A percentile compares a stretch with the other conserved stretches of the same genome.
phyloP scores from a whole-genome alignment of 2,113 vertebrate species.

The Tringa solitaria region DNA sequence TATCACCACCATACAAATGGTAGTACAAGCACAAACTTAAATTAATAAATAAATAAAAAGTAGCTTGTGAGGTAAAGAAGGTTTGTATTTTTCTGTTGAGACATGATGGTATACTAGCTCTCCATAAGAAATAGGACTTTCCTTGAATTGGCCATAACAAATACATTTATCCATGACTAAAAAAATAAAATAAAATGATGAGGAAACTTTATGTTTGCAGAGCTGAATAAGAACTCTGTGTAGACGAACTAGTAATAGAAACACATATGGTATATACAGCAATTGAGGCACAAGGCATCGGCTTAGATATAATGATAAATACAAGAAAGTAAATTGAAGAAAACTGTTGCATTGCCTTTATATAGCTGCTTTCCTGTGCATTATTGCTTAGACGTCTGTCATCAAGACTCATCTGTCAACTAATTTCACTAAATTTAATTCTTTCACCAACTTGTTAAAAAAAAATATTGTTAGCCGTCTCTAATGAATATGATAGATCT shows the following conservation, averaged over 20 bases:
- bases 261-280: neutral
- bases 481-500: neutral
- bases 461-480: neutral
- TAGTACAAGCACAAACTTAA: neutral
- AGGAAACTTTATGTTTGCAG: constrained; percentile 7
- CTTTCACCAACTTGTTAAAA: neutral
- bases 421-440: neutral
- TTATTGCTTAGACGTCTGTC: neutral
- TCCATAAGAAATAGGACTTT: neutral
- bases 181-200: neutral
- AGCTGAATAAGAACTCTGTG: neutral
- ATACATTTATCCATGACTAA: neutral
- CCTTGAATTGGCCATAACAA: neutral
- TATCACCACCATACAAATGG: neutral
- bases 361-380: neutral
- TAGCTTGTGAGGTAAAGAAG: neutral
- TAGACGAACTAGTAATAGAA: neutral
- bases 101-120: neutral
- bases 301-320: constrained; percentile 21
- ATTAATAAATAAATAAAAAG: constrained; percentile 14
- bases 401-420: neutral
- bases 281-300: neutral
- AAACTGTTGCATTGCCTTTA: constrained; percentile 24
- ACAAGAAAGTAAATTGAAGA: constrained; percentile 17
- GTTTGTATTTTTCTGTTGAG: neutral